Percentiles rank a stretch among this genome's conserved stretches.
Evolutionary conservation across 2,888 invertebrate species (phyloP).

Genomic region (Hirtodrosophila duncani): DNA sequence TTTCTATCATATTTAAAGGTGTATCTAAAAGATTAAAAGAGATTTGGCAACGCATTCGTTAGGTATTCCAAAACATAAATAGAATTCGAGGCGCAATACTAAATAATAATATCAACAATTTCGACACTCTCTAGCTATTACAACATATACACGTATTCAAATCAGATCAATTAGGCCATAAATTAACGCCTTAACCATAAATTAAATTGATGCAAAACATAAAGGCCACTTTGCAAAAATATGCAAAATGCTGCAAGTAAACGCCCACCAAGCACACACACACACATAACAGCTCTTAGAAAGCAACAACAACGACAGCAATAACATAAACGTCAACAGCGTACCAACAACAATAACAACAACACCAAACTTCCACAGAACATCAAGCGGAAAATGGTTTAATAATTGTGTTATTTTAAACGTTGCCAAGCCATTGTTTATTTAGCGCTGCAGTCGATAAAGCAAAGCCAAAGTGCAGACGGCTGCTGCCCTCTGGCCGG

Average conservation of each 20-base stretch:
- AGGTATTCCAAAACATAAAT: too few relatives aligned
- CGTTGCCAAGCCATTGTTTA: conserved; percentile 39
- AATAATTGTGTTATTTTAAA: conserved; percentile 59
- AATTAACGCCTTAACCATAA: conserved; percentile 66
- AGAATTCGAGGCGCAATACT: too few relatives aligned
- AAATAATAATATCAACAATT: conserved; percentile 36
- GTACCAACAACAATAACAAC: conserved; percentile 24
- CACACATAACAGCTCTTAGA: conserved; percentile 12
- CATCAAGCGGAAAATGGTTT: conserved; percentile 31
- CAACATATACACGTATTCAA: conserved; percentile 47
- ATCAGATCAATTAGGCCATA: conserved; percentile 65
- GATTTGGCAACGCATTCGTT: too few relatives aligned
- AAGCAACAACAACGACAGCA: conserved; percentile 11
- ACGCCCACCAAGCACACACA: conserved; percentile 40
- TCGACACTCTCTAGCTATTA: conserved; percentile 36
- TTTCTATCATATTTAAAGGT: too few relatives aligned
- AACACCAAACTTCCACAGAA: conserved; percentile 15
- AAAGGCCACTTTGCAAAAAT: conserved; percentile 59
- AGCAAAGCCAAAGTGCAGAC: too few relatives aligned
- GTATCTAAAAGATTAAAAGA: too few relatives aligned
- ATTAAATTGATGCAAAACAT: conserved; percentile 59
- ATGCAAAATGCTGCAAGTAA: conserved; percentile 55
- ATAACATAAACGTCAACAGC: too few relatives aligned
- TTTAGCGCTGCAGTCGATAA: conserved; percentile 29
- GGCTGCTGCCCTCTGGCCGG: conserved; percentile 27